Evolutionary conservation across 2,113 vertebrate species (phyloP), one percentile per base, ranked within the genome.

Genomic region (Pterocles orientalis): DNA sequence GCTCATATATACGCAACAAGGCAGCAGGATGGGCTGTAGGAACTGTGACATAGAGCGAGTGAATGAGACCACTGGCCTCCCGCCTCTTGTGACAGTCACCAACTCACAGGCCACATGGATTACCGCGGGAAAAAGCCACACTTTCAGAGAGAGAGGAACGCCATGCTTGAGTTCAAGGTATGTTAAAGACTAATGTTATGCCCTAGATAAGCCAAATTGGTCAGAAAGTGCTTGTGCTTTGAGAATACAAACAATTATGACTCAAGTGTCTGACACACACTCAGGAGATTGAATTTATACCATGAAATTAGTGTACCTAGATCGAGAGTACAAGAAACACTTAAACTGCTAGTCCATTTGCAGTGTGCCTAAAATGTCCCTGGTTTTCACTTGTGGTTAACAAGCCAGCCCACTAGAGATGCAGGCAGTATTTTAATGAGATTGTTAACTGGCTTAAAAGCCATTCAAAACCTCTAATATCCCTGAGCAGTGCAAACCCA

Each of bases 21-120:
- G 50, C 51, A 41, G 28, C 9, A 26, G 62, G 28, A 33, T 11
- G 58, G 61, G 43, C 33, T 4, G 0, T 3, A 34, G 28, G 66
- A 47, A 45, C 36, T 24, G 26, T 0, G 5, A 18, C 11, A 13
- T 3, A 24, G 11, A 26, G 31, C 0, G 4, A 20, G 62, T 3
- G 34, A 78, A 12, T 10, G 21, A 58, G 20, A 75, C 50, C 88
- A 43, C 21, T 19, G 41, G 23, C 31, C 58, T 73, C 47, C 56
- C 15, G 5, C 7, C 78, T 53, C 31, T 12, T 51, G 24, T 18
- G 62, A 39, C 13, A 17, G 29, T n/a, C 61, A 47, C 10, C 1
- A 65, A n/a, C 51, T 58, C 68, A 60, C 3, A 7, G 75, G 20
- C 48, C 77, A 53, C 45, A 12, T 1, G 26, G 24, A 11, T 54